Percentiles rank a stretch among this genome's conserved stretches.
phyloP scores from a whole-genome alignment of 2,888 invertebrate species.

The Eremobia ochroleuca region DNA sequence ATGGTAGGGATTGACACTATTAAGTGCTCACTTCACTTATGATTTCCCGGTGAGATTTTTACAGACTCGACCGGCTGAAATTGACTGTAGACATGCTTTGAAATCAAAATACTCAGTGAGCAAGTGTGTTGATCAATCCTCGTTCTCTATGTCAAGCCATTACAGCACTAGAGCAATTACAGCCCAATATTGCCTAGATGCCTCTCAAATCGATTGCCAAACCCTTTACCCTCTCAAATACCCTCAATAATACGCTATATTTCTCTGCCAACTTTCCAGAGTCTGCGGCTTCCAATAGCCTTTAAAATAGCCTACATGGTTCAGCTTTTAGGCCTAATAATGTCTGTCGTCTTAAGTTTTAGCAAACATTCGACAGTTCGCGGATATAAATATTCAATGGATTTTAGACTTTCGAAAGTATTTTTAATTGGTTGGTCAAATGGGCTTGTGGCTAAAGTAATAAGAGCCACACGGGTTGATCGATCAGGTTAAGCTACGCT shows the following conservation, averaged over 20 bases:
- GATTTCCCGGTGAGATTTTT: too few species aligned
- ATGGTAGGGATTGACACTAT: too few species aligned
- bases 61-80: too few species aligned
- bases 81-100: too few species aligned
- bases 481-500: too few species aligned
- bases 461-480: too few species aligned
- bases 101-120: conserved; percentile 5
- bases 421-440: conserved; percentile 21
- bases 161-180: neutral
- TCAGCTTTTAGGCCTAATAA: conserved; percentile 69
- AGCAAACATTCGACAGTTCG: conserved; percentile 4
- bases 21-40: too few species aligned
- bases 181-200: neutral
- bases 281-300: neutral
- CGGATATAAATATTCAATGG: conserved; percentile 26
- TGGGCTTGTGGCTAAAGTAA: too few species aligned
- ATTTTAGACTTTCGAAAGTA: conserved; percentile 10
- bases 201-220: conserved; percentile 13
- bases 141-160: neutral
- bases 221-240: conserved; percentile 16
- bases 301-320: conserved; percentile 68
- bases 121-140: neutral
- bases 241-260: conserved; percentile 7
- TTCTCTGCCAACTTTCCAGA: conserved; percentile 11
- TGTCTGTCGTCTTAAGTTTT: conserved; percentile 56